phyloP scores from a whole-genome alignment of 2,797 vertebrate species.

The Pitangus sulphuratus region DNA sequence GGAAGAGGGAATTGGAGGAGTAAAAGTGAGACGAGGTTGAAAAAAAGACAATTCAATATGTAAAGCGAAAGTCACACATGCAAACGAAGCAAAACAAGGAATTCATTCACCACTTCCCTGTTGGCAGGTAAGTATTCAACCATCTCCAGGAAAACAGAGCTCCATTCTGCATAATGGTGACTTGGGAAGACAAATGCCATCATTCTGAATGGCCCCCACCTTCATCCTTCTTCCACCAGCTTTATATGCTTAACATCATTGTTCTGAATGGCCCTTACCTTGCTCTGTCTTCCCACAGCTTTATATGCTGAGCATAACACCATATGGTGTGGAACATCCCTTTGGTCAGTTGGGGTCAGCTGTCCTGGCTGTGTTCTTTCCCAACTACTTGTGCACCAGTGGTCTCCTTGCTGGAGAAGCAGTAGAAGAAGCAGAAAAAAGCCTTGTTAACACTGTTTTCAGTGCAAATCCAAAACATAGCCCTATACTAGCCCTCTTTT shows the following conservation, averaged over 20 bases:
- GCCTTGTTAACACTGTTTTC: neutral
- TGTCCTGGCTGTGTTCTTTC: neutral
- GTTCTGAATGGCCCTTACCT: neutral
- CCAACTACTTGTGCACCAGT: neutral
- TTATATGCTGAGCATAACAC: neutral
- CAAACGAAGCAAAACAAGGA: neutral
- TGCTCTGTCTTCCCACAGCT: neutral
- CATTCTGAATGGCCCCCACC: neutral
- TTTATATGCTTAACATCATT: neutral
- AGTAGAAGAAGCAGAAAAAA: neutral
- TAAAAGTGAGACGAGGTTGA: neutral
- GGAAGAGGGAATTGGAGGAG: neutral
- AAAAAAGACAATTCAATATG: neutral
- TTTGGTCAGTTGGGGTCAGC: neutral
- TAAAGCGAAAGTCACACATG: neutral
- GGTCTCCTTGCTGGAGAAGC: neutral
- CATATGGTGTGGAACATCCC: neutral
- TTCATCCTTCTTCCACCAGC: neutral
- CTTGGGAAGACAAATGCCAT: neutral
- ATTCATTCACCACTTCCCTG: neutral
- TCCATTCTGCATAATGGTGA: neutral
- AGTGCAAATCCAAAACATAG: too few relatives aligned
- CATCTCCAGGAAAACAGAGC: neutral
- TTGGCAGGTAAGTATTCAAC: neutral
- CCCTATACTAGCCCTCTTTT: neutral